Evolutionary conservation across 2,888 invertebrate genomes (phyloP), one percentile per base, ranked within the genome.

Genomic region (Drosophila atripex): DNA sequence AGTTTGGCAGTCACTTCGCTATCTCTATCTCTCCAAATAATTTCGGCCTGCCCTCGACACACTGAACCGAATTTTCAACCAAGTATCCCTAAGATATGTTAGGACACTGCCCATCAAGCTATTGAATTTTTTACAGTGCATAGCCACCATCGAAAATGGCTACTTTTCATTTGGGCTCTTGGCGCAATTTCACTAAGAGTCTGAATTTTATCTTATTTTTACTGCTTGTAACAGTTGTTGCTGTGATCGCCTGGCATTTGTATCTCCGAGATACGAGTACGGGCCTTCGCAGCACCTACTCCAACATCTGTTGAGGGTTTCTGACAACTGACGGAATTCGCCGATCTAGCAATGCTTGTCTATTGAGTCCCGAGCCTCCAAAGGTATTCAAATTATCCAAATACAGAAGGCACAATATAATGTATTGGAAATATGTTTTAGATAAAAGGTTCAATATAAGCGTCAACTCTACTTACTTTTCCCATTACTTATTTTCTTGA

Each of bases 211-310:
- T 83, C 86, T 86, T 77, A 79, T 86, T 87, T 82, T 78, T 73
- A 86, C 69, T 77, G 71, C 75, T 68, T 71, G 85, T 84, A 86
- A 86, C 82, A 82, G 86, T 87, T 84, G 86, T 82, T 78, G 73
- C 38, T 41, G 16, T 61, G 61, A 32, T 63, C 60, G 49, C 32
- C 16, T 30, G 47, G 61, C 58, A 57, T 71, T 47, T 55, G 59
- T 68, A 70, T 18, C 21, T 61, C 65, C 64, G 58, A 65, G 72
- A 80, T 77, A 64, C 21, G 43, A 7, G 43, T 77, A 60, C 18
- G 50, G 7, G 43, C 43, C 28, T 39, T 51, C 46, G 49, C 56
- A 57, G 60, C 58, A 49, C 70, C 86, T 73, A 79, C 86, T 84
- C 87, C 83, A 84, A 78, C 84, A 84, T 82, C 84, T 84, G 84